Base-by-base conservation (phyloP, 2,888 invertebrate genomes). In the Aporophyla nigra region DNA sequence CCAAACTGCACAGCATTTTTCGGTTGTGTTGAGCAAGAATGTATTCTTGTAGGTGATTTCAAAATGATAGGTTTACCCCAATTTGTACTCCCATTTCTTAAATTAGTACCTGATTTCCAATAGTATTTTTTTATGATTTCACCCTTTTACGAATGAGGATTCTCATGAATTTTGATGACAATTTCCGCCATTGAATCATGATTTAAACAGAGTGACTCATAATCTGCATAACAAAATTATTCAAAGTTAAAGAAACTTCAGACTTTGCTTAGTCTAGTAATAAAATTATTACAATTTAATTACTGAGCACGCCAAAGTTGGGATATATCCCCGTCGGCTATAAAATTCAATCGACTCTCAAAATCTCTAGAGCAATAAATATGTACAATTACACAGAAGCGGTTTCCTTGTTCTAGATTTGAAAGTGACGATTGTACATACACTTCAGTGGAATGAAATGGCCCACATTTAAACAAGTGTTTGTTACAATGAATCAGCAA, bases 241-340 rank as follows among this genome's bases (percentile, higher is more conserved):
- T 72, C 33, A 63, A 76, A 76, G 78, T 83, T 70, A 74, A 73
- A 59, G 62, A 27, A 76, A 76, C 54, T 77, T 76, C 66, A 73
- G 56, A 59, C 70, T 72, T 58, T 62, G 54, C 65, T n/a, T 67
- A 61, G 72, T 71, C 74, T 73, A 67, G 69, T 71, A 66, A 75
- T 66, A 71, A 63, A 80, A 82, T 79, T 73, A 77, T 78, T 58
- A 73, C 62, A 82, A 79, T 62, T 71, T 71, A 68, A 76, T 80
- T 67, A 80, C 49, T 68, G 46, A 65, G 65, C 40, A 49, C 63
- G 61, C 40, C 40, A 53, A 79, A 80, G 71, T 71, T 82, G 24
- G 27, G 24, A 51, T 49, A 2, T 33, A 79, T 67, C 46, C 33
- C 16, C 49, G 40, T 33, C 56, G 24, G 62, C 43, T 21, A 46